Percentiles rank a stretch among this genome's conserved stretches.
phyloP scores from a whole-genome alignment of 1,140 invertebrate species.

The Drosophila melanogaster region Release_6_plus_ISO1_MT NT_033777.3:7213501-7214000 shows the following conservation, averaged over 20 bases:
- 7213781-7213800: constrained; percentile 37
- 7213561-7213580: constrained; percentile 51
- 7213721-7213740: constrained; percentile 65
- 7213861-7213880: background rate
- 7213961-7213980: constrained; percentile 32
- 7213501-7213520: constrained; percentile 47
- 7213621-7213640: constrained; percentile 49
- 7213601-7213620: constrained; percentile 64
- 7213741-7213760: constrained; percentile 35
- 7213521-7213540: constrained; percentile 10
- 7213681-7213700: constrained; percentile 52
- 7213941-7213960: constrained; percentile 65
- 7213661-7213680: constrained; percentile 45
- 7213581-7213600: constrained; percentile 68
- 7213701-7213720: constrained; percentile 82
- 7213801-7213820: constrained; percentile 65
- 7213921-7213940: constrained; percentile 73
- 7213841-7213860: background rate
- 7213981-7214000: constrained; percentile 40
- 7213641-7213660: constrained; percentile 78
- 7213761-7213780: constrained; percentile 51
- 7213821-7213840: constrained; percentile 43
- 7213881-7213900: constrained; percentile 30
- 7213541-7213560: constrained; percentile 56
- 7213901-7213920: constrained; percentile 53